phyloP scores from a whole-genome alignment of 2,797 vertebrate species.

The Bradypodion pumilum region DNA sequence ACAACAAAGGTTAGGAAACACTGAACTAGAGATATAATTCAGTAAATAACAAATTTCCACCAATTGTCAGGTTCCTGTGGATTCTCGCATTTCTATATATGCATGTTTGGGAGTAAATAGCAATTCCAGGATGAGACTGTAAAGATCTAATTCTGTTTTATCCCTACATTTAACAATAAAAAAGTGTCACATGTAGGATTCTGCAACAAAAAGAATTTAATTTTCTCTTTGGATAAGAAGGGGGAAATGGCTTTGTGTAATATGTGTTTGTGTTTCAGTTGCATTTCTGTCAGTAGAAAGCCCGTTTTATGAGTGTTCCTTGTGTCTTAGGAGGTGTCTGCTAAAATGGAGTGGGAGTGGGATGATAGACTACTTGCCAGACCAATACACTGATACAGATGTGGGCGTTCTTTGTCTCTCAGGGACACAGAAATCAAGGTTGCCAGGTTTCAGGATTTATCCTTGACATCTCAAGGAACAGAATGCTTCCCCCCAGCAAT shows the following conservation, averaged over 20 bases:
- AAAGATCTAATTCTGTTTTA: neutral
- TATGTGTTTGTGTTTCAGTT: neutral
- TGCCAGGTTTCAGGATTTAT: too few relatives aligned
- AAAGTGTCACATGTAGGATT: constrained; percentile 25
- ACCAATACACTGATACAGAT: too few relatives aligned
- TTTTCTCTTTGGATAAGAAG: constrained; percentile 38
- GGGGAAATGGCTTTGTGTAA: neutral
- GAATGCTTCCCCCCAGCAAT: too few relatives aligned
- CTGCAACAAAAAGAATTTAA: constrained; percentile 41
- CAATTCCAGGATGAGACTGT: neutral
- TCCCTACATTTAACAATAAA: rapidly evolving
- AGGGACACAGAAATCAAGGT: too few relatives aligned
- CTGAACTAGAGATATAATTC: neutral
- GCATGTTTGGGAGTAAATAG: neutral
- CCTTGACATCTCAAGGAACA: too few relatives aligned
- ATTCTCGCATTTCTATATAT: neutral
- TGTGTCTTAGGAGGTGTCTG: neutral
- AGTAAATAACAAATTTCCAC: neutral
- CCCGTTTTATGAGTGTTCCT: neutral
- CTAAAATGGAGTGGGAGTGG: neutral
- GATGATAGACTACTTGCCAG: too few relatives aligned
- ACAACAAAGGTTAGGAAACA: too few relatives aligned
- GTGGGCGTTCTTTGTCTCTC: too few relatives aligned
- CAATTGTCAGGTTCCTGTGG: neutral
- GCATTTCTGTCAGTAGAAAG: neutral